A percentile compares a stretch with the other conserved stretches of the same genome.
Conservation (phyloP, 2,888 invertebrate species). For the Tetragnatha montana region DNA sequence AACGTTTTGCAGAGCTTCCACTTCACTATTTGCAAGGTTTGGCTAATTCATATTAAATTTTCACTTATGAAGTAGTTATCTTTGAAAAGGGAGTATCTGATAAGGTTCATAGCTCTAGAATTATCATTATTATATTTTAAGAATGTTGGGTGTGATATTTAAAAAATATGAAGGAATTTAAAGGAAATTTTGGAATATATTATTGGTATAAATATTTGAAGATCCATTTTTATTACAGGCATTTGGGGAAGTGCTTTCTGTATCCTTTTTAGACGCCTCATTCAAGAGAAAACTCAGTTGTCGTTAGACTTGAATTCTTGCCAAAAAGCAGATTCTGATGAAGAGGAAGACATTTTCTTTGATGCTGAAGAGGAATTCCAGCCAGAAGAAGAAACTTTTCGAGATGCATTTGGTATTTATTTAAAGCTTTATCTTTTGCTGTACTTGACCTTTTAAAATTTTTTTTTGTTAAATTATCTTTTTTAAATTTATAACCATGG, state of each 20-base stretch:
- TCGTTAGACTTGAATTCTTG: slow-evolving; percentile 42
- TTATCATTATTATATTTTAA: background rate
- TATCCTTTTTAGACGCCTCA: slow-evolving; percentile 77
- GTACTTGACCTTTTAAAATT: too few relatives aligned
- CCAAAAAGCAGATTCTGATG: slow-evolving; percentile 42
- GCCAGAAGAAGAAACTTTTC: slow-evolving; percentile 59
- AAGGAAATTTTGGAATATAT: too few relatives aligned
- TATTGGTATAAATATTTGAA: too few relatives aligned
- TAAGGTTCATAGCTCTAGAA: too few relatives aligned
- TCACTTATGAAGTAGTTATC: background rate
- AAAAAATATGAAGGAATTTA: too few relatives aligned
- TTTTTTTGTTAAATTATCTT: too few relatives aligned
- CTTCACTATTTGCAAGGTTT: slow-evolving; percentile 77
- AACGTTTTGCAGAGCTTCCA: slow-evolving; percentile 76
- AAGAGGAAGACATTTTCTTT: slow-evolving; percentile 57
- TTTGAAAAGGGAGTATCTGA: background rate
- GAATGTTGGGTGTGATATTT: too few relatives aligned
- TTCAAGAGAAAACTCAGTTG: slow-evolving; percentile 75
- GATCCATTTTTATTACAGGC: slow-evolving; percentile 73
- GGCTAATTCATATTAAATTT: too few relatives aligned
- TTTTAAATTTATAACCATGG: background rate
- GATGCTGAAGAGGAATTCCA: slow-evolving; percentile 54
- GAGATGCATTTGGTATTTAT: slow-evolving; percentile 60
- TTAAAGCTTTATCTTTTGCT: background rate
- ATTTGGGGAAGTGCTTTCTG: slow-evolving; percentile 78